A percentile compares a stretch with the other conserved stretches of the same genome.
These are phyloP conservation scores for Pipra filicauda DNA, from an alignment of 2,113 vertebrate species.

Conservation along the genomic window DNA sequence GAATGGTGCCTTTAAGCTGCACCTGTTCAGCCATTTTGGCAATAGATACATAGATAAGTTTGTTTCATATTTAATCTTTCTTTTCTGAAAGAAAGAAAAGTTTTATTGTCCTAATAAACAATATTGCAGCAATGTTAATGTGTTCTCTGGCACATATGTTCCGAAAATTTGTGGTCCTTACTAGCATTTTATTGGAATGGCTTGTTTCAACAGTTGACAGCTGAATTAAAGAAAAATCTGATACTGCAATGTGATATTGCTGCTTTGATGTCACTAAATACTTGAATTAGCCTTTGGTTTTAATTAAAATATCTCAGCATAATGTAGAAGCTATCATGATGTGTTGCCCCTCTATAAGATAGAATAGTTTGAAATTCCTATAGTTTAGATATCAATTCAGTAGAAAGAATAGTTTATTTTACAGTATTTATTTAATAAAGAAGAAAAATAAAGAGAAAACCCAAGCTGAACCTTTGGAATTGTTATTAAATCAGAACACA, in stretches of 20 bases:
- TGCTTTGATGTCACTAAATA: neutral
- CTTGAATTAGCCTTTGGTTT: neutral
- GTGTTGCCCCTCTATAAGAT: neutral
- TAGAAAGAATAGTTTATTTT: neutral
- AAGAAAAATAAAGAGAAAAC: neutral
- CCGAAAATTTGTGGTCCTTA: neutral
- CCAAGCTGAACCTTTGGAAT: neutral
- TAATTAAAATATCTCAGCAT: neutral
- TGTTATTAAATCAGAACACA: neutral
- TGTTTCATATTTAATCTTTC: neutral
- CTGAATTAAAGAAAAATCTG: neutral
- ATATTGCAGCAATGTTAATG: neutral
- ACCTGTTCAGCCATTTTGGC: neutral
- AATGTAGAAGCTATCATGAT: neutral
- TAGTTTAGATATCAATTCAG: neutral
- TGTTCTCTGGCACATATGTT: neutral
- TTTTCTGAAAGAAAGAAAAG: neutral
- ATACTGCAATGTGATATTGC: neutral
- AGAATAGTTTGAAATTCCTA: neutral
- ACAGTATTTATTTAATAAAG: neutral
- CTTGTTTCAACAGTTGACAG: neutral
- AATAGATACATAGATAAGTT: neutral
- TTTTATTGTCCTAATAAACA: neutral
- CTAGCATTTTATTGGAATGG: neutral
- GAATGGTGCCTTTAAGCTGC: neutral